Evolutionary conservation across 2,888 invertebrate species (phyloP).

Genomic region (Mythimna vitellina): DNA sequence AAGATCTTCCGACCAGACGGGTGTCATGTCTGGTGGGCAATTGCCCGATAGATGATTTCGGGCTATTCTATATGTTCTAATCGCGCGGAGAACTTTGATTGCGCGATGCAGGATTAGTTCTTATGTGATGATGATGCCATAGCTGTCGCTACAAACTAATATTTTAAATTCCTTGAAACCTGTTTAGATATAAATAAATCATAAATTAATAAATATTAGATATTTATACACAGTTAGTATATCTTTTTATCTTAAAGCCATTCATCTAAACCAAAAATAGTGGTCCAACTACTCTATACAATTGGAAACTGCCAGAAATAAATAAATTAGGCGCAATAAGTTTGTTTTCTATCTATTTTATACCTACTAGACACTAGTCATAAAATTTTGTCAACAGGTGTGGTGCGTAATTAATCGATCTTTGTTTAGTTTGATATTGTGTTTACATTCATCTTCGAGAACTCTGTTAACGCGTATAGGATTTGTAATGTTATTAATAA

Average conservation of each 20-base stretch:
- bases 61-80: too few relatives aligned
- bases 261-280: conserved; percentile 1
- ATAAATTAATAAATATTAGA: background rate
- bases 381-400: background rate
- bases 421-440: background rate
- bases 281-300: background rate
- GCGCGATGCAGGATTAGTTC: too few relatives aligned
- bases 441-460: too few relatives aligned
- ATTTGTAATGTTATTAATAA: too few relatives aligned
- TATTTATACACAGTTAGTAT: background rate
- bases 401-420: background rate
- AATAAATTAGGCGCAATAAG: conserved; percentile 2
- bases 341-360: background rate
- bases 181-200: conserved; percentile 1
- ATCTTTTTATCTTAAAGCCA: background rate
- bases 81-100: too few relatives aligned
- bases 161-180: background rate
- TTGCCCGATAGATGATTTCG: too few relatives aligned
- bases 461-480: too few relatives aligned
- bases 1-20: too few relatives aligned
- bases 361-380: background rate
- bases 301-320: conserved; percentile 11
- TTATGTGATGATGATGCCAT: too few relatives aligned
- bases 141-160: too few relatives aligned
- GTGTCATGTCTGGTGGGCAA: too few relatives aligned